These are phyloP conservation scores for Latrodectus geometricus DNA, from an alignment of 1,140 invertebrate genomes.

Conservation along the genomic window DNA sequence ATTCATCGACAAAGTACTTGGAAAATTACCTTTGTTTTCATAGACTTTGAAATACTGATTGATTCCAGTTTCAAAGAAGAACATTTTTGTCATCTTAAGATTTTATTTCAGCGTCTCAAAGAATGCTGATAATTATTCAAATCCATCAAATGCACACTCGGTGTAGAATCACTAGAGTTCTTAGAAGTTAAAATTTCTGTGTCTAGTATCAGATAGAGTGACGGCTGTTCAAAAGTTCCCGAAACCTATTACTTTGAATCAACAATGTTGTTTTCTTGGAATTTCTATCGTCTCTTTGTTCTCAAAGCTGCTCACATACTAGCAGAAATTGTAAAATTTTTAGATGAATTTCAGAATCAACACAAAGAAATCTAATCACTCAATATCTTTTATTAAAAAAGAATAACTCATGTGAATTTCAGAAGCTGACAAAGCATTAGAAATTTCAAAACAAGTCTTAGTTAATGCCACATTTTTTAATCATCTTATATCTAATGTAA, in stretches of 20 bases:
- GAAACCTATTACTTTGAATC: background rate
- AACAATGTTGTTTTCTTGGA: background rate
- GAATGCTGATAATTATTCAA: background rate
- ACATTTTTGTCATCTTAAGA: conserved; percentile 64
- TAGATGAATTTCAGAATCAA: background rate
- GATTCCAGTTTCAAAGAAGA: too few relatives aligned
- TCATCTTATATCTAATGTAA: too few relatives aligned
- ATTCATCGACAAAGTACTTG: too few relatives aligned
- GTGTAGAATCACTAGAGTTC: background rate
- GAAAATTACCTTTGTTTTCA: too few relatives aligned
- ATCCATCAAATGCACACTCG: background rate
- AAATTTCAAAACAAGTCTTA: background rate
- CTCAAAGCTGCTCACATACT: conserved; percentile 1
- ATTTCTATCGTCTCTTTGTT: conserved; percentile 1
- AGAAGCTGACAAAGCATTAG: too few relatives aligned
- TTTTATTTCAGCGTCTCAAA: conserved; percentile 58
- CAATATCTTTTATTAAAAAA: too few relatives aligned
- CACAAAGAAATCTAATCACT: background rate
- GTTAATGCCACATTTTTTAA: too few relatives aligned
- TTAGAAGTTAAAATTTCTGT: background rate
- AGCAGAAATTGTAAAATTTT: background rate
- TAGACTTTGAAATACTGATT: too few relatives aligned
- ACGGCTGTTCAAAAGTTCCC: background rate
- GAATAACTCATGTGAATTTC: too few relatives aligned
- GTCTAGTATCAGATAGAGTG: background rate